Evolutionary conservation across 2,797 vertebrate genomes (phyloP).

Genomic region (Oreochromis mossambicus): DNA sequence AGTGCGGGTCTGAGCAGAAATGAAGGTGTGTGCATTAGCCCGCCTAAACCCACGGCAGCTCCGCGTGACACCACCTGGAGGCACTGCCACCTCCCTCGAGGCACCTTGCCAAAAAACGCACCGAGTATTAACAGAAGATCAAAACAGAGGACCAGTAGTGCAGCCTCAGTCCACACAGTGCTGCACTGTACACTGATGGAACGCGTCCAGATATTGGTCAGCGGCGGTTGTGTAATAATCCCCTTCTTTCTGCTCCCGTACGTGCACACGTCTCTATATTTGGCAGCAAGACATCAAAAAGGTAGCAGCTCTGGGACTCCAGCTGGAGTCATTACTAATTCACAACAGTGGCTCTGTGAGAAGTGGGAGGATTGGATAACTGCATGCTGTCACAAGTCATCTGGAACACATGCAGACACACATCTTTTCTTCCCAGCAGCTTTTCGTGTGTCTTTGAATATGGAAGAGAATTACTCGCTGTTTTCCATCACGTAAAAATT

Average conservation of each 20-base stretch:
- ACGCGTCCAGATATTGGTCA: slow-evolving; percentile 20
- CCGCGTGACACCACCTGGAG: not conserved
- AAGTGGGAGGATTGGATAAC: not conserved
- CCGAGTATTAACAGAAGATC: not conserved
- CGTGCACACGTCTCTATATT: slow-evolving; percentile 30
- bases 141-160: not conserved
- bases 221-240: slow-evolving; percentile 23
- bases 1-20: not conserved
- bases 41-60: not conserved
- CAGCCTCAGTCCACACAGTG: not conserved
- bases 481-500: not conserved
- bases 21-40: not conserved
- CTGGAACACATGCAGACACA: not conserved
- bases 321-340: slow-evolving; percentile 59
- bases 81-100: not conserved
- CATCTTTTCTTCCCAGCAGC: not conserved
- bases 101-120: not conserved
- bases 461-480: not conserved
- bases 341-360: slow-evolving; percentile 32
- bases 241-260: slow-evolving; percentile 5
- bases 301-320: slow-evolving; percentile 28
- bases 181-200: not conserved
- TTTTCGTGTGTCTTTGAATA: not conserved
- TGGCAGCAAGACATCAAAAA: slow-evolving; percentile 39
- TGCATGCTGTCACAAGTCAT: slow-evolving; percentile 7